phyloP scores from a whole-genome alignment of 2,113 vertebrate species.

The Myotis brandtii region DNA sequence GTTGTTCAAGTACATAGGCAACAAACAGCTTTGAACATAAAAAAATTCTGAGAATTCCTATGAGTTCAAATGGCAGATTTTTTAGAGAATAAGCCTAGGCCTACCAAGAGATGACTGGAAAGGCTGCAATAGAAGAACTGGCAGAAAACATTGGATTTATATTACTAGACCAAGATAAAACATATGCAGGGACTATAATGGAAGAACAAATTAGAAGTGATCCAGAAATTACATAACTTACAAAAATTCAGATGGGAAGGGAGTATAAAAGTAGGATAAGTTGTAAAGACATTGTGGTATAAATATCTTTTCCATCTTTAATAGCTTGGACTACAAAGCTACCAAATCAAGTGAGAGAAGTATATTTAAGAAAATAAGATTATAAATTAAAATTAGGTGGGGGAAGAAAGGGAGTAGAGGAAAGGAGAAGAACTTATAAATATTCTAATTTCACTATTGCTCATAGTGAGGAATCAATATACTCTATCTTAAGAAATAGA shows the following conservation, averaged over 20 bases:
- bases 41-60: slow-evolving; percentile 28
- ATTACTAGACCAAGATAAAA: neutral
- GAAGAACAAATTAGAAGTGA: neutral
- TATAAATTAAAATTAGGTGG: slow-evolving; percentile 20
- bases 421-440: neutral
- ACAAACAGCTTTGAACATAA: neutral
- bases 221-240: neutral
- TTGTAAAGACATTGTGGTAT: neutral
- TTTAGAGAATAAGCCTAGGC: neutral
- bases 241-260: slow-evolving; percentile 3
- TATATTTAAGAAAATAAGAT: neutral
- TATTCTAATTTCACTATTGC: slow-evolving; percentile 8
- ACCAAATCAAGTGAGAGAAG: slow-evolving; percentile 35
- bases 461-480: neutral
- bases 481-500: neutral
- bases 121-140: neutral
- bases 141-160: neutral
- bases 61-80: neutral
- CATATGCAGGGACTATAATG: neutral
- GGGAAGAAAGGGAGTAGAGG: neutral
- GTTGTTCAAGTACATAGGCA: neutral
- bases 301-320: slow-evolving; percentile 27
- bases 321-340: neutral
- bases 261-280: neutral
- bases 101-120: neutral